Percentiles rank a stretch among this genome's conserved stretches.
Evolutionary conservation across 2,797 vertebrate genomes (phyloP).

Genomic region (Myotis planiceps): DNA sequence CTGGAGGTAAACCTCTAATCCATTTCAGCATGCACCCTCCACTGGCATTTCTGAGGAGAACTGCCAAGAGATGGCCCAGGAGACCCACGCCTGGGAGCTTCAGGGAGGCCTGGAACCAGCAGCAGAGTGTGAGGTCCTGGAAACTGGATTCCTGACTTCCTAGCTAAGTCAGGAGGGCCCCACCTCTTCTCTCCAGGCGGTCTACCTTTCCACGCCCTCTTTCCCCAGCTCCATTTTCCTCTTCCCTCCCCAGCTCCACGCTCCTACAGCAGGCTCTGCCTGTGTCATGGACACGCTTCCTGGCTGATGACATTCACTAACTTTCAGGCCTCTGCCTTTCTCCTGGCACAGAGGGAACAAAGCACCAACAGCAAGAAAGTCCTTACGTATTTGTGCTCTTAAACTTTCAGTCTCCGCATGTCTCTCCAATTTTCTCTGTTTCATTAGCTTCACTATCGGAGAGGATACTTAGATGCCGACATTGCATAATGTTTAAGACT

Average conservation of each 20-base stretch:
- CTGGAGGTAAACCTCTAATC: conserved; percentile 49
- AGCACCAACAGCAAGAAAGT: background rate
- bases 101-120: conserved; percentile 49
- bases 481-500: background rate
- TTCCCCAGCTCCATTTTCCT: background rate
- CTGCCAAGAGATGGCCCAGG: conserved; percentile 30
- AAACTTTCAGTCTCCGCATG: background rate
- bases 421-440: background rate
- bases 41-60: conserved; percentile 40
- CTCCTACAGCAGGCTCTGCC: background rate
- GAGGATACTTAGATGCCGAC: background rate
- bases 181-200: conserved; percentile 51
- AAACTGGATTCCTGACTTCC: conserved; percentile 59
- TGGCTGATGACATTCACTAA: background rate
- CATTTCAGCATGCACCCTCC: conserved; percentile 46
- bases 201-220: conserved; percentile 44
- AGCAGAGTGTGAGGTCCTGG: conserved; percentile 70
- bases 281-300: background rate
- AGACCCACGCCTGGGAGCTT: conserved; percentile 10
- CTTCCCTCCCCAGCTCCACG: background rate
- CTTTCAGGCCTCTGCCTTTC: no score
- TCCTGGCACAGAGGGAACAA: background rate
- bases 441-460: background rate
- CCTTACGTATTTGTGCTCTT: background rate
- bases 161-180: conserved; percentile 34